phyloP scores from a whole-genome alignment of 2,797 vertebrate genomes.

The Chelonia mydas region DNA sequence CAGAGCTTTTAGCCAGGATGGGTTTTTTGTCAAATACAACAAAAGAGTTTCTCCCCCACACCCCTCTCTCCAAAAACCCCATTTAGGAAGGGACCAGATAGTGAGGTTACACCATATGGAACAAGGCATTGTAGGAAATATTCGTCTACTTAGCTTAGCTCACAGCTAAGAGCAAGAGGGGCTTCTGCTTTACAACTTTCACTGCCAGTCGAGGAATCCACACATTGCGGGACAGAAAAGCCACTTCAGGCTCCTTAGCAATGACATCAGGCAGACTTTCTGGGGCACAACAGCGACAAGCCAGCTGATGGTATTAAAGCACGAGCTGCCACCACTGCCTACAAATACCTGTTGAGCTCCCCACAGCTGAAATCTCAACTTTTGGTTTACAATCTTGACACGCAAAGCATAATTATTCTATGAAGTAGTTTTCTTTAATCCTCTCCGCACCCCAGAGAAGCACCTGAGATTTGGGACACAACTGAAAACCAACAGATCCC shows the following conservation, averaged over 20 bases:
- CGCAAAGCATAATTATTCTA: rapidly evolving
- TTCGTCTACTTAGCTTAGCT: too few relatives aligned
- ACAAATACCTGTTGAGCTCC: rapidly evolving
- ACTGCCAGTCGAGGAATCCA: rapidly evolving
- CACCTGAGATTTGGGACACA: conserved; percentile 47
- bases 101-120: neutral
- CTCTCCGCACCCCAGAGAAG: neutral
- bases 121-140: too few relatives aligned
- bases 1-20: neutral
- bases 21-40: neutral
- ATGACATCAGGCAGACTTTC: rapidly evolving
- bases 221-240: rapidly evolving
- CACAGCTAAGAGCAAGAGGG: neutral
- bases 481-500: neutral
- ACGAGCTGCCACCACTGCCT: neutral
- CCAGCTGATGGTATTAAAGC: neutral
- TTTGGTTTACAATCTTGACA: neutral
- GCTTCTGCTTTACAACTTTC: rapidly evolving
- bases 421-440: rapidly evolving
- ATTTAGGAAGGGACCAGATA: neutral
- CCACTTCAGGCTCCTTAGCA: rapidly evolving
- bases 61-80: rapidly evolving
- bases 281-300: neutral
- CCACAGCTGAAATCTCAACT: rapidly evolving
- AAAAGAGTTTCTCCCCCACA: rapidly evolving